phyloP scores from a whole-genome alignment of 1,140 invertebrate species.

The Gonatopus flavifemur region DNA sequence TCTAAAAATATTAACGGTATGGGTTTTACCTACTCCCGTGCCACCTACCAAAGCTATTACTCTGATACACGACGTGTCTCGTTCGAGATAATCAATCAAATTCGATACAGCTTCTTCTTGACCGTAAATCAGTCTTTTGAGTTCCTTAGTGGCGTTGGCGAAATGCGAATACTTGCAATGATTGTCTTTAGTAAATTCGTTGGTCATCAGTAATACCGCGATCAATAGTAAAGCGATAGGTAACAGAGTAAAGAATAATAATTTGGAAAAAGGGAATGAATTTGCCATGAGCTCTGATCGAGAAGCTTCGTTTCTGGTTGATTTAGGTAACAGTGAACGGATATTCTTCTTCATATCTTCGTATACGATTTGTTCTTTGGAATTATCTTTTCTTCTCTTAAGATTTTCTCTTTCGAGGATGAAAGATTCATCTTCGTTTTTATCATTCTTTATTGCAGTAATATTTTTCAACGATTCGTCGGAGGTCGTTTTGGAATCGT shows the following conservation, averaged over 20 bases:
- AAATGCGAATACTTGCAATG: slow-evolving; percentile 31
- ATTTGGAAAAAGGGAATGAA: slow-evolving; percentile 1
- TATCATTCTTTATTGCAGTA: neutral
- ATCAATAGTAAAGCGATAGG: slow-evolving; percentile 13
- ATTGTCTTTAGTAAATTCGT: slow-evolving; percentile 12
- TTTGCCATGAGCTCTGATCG: neutral
- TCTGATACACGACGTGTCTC: slow-evolving; percentile 23
- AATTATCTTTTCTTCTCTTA: neutral
- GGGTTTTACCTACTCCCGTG: slow-evolving; percentile 52
- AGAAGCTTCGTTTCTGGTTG: slow-evolving; percentile 1
- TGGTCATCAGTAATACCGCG: slow-evolving; percentile 20
- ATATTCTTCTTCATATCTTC: slow-evolving; percentile 24
- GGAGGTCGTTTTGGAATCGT: no score
- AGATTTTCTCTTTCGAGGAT: neutral
- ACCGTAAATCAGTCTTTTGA: slow-evolving; percentile 36
- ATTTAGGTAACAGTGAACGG: slow-evolving; percentile 20
- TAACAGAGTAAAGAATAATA: slow-evolving; percentile 22
- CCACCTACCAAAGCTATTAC: slow-evolving; percentile 42
- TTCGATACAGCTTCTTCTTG: slow-evolving; percentile 33
- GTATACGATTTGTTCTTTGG: neutral
- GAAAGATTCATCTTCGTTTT: no score
- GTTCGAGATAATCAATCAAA: slow-evolving; percentile 14
- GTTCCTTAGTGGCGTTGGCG: slow-evolving; percentile 23
- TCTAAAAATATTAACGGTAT: slow-evolving; percentile 44
- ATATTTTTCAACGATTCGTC: no score